Conservation (phyloP, 2,888 invertebrate genomes). For the Hirtodrosophila duncani region DNA sequence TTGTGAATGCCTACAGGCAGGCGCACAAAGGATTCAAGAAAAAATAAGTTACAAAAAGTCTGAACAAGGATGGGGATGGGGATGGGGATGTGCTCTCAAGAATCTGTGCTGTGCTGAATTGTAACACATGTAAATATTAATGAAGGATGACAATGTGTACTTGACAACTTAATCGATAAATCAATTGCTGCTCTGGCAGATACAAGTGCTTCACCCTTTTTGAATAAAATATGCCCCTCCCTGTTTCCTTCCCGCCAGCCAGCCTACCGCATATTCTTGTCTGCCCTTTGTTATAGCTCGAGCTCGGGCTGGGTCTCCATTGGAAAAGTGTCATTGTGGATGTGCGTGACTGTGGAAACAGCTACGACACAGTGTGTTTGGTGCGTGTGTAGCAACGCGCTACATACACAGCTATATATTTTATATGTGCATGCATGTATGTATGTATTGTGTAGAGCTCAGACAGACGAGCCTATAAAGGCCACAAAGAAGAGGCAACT, state of each 20-base stretch:
- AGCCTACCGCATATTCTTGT: constrained; percentile 8
- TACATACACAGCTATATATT: constrained; percentile 19
- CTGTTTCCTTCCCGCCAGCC: constrained; percentile 4
- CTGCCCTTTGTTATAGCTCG: constrained; percentile 12
- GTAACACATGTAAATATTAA: constrained; percentile 61
- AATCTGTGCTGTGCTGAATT: constrained; percentile 29
- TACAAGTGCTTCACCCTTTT: constrained; percentile 60
- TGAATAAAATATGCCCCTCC: constrained; percentile 35
- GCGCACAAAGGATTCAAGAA: neutral
- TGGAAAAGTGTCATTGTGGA: constrained; percentile 35
- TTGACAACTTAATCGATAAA: constrained; percentile 74
- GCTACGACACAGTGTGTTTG: neutral
- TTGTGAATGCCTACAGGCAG: constrained; percentile 24
- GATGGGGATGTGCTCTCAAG: constrained; percentile 11
- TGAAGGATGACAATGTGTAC: constrained; percentile 65
- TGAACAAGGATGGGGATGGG: neutral
- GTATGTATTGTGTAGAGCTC: constrained; percentile 39
- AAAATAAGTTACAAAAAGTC: constrained; percentile 18
- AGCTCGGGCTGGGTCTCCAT: constrained; percentile 1
- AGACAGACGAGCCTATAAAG: constrained; percentile 28
- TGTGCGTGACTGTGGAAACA: neutral
- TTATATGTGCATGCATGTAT: constrained; percentile 22
- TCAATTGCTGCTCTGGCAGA: constrained; percentile 63
- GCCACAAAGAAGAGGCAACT: constrained; percentile 43
- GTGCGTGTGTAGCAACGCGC: constrained; percentile 36